These are phyloP conservation scores for Petromus typicus DNA, from an alignment of 2,113 vertebrate genomes.

Conservation along the genomic window DNA sequence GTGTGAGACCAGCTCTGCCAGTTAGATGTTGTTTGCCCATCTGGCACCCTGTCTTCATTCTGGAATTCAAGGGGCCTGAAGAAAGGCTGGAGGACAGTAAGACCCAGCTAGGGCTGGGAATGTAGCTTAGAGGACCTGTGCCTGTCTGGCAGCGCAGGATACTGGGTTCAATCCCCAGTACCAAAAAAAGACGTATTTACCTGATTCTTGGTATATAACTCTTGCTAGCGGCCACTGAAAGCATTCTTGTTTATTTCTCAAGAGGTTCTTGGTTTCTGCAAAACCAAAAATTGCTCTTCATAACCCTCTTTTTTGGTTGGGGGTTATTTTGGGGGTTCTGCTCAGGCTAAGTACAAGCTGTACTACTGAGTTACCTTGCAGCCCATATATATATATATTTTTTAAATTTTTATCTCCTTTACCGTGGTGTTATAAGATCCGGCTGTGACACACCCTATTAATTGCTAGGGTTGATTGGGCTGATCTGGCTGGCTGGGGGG, in stretches of 20 bases:
- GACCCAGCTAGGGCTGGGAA: not conserved
- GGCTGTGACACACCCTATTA: too few relatives aligned
- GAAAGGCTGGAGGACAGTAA: not conserved
- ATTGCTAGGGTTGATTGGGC: too few relatives aligned
- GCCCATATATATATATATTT: not conserved
- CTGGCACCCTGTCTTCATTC: not conserved
- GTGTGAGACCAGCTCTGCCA: not conserved
- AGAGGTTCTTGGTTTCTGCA: conserved; percentile 7
- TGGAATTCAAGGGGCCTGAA: not conserved
- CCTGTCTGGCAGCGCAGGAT: too few relatives aligned
- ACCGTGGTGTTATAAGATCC: not conserved
- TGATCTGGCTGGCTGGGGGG: too few relatives aligned
- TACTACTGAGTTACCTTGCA: not conserved
- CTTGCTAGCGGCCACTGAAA: not conserved
- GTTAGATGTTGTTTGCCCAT: not conserved
- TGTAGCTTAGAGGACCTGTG: too few relatives aligned
- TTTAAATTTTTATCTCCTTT: not conserved
- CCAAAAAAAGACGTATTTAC: not conserved
- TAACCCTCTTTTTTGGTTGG: not conserved
- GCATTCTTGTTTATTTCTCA: conserved; percentile 11
- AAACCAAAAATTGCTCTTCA: not conserved
- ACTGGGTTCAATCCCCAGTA: too few relatives aligned
- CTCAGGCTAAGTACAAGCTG: not conserved
- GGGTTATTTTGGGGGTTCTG: not conserved
- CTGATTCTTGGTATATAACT: not conserved